Evolutionary conservation across 2,797 vertebrate species (phyloP), one percentile per base, ranked within the genome.

Genomic region (Acrossocheilus fasciatus): DNA sequence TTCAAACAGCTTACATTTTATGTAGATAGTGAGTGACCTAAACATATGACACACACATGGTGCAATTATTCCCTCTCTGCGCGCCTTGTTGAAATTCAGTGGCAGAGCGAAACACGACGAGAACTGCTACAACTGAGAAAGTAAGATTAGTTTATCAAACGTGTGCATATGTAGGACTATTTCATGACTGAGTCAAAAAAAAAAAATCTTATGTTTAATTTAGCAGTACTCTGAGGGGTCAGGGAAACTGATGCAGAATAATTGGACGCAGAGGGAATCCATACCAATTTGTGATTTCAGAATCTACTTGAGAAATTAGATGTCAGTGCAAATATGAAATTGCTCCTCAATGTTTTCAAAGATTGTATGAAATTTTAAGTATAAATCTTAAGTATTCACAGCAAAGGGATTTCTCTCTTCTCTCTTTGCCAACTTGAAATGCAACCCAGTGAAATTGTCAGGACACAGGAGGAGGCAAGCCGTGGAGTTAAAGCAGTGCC

Each of bases 271-370:
- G 86, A 95, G 95, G 95, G 96, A 96, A 94, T 96, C 95, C 90
- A 88, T 92, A 91, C 94, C 95, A 95, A 96, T 96, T 96, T 96
- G 96, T 96, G 95, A 94, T 95, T 96, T 96, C 94, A 93, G 92
- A 95, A 93, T 94, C 90, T 92, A 95, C 94, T 96, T 93, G 94
- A 95, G 95, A 96, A 96, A 96, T 95, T 96, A 96, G 93, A 96
- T 96, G 95, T 96, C 95, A 93, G 95, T 95, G 96, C 94, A 96
- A 96, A 96, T 96, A 93, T 94, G 94, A 95, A 96, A 96, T 96
- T 93, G 95, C 94, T 96, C 93, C 94, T 95, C 95, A 95, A 95
- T 95, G 95, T 96, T 96, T 95, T 94, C 94, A 96, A 96, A 96
- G 95, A 96, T 95, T 95, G 92, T 93, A 96, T 96, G 93, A 95